A percentile compares a stretch with the other conserved stretches of the same genome.
Evolutionary conservation across 2,113 vertebrate species (phyloP).

Genomic region (Solea senegalensis): DNA sequence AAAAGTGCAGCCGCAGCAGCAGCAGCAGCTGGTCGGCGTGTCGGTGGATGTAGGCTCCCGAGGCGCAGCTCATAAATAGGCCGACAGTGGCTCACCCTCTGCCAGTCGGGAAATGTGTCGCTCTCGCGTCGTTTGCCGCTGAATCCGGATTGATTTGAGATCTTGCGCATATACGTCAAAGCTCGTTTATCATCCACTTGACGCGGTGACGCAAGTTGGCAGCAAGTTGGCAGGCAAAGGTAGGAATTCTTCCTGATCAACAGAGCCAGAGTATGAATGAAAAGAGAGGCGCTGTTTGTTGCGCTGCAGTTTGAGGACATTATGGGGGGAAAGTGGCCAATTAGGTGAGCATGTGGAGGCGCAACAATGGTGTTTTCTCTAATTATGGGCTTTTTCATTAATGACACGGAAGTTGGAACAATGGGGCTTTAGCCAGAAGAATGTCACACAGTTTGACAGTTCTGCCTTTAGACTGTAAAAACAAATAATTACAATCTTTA

Average conservation of each 20-base stretch:
- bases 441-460: no score
- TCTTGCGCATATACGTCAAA: no score
- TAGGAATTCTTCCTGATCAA: slow-evolving; percentile 32
- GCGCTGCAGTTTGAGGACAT: background rate
- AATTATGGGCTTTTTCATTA: no score
- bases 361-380: no score
- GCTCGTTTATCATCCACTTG: no score
- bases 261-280: slow-evolving; percentile 21
- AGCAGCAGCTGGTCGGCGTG: no score
- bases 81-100: no score
- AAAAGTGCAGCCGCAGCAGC: slow-evolving; percentile 47
- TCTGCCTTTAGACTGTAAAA: background rate
- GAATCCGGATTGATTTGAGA: background rate
- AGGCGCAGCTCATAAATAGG: background rate
- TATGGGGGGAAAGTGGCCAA: no score
- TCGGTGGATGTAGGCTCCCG: slow-evolving; percentile 12
- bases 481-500: background rate
- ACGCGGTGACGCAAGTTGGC: slow-evolving; percentile 36
- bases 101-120: no score
- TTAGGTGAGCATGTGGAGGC: no score
- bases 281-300: background rate
- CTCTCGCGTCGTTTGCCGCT: background rate
- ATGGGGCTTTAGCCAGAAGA: no score
- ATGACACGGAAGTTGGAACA: no score
- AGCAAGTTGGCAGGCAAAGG: slow-evolving; percentile 20